phyloP scores from a whole-genome alignment of 2,888 invertebrate genomes.

The Dynastes tityus region DNA sequence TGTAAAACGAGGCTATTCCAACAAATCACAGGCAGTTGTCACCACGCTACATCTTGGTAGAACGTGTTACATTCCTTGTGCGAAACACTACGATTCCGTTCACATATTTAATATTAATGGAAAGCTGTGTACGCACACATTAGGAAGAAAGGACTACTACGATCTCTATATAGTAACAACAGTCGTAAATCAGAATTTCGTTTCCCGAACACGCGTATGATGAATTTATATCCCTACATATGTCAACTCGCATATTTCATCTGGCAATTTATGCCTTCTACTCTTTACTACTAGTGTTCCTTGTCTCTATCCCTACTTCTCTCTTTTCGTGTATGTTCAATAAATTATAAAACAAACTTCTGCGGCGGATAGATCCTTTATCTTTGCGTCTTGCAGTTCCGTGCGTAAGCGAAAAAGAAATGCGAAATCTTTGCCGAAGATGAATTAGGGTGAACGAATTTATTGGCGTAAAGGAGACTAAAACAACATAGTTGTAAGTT shows the following conservation, averaged over 20 bases:
- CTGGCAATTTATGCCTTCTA: constrained; percentile 52
- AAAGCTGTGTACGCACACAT: neutral
- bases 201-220: constrained; percentile 54
- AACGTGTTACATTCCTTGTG: too few relatives aligned
- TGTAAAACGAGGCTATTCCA: too few relatives aligned
- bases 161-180: constrained; percentile 42
- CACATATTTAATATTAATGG: constrained; percentile 42
- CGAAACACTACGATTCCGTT: neutral
- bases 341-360: constrained; percentile 40
- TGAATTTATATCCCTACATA: constrained; percentile 57
- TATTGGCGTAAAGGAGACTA: neutral
- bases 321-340: neutral
- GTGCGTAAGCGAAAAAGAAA: neutral
- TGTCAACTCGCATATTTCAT: constrained; percentile 57
- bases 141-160: neutral
- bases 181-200: constrained; percentile 57
- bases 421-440: too few relatives aligned
- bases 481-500: neutral
- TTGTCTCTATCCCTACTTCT: neutral
- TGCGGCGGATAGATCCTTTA: constrained; percentile 28
- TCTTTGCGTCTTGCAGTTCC: constrained; percentile 9
- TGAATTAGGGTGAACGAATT: neutral
- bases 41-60: too few relatives aligned
- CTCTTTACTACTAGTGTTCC: constrained; percentile 24
- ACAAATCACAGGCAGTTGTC: too few relatives aligned